A percentile compares a stretch with the other conserved stretches of the same genome.
phyloP scores from a whole-genome alignment of 2,888 invertebrate genomes.

The Ormyrus nitidulus region DNA sequence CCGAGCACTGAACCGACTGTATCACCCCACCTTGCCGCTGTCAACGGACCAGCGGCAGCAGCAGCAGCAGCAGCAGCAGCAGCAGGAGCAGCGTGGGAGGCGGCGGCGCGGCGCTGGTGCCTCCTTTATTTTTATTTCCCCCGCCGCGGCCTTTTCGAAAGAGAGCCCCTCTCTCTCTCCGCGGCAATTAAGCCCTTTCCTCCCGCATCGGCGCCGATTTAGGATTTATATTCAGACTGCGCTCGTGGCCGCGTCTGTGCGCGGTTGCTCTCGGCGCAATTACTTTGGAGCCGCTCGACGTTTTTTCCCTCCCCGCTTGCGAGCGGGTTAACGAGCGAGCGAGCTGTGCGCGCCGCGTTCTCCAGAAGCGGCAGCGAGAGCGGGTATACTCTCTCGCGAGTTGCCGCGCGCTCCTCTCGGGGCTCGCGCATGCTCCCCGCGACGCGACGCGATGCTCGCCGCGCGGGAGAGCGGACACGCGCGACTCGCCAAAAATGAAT shows the following conservation, averaged over 20 bases:
- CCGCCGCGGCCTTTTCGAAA: not conserved
- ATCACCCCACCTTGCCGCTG: slow-evolving; percentile 48
- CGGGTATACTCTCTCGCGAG: too few relatives aligned
- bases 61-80: not conserved
- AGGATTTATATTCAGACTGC: not conserved
- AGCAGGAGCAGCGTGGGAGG: slow-evolving; percentile 40
- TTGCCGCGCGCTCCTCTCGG: too few relatives aligned
- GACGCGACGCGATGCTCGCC: too few relatives aligned
- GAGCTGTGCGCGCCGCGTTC: too few relatives aligned
- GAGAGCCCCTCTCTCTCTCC: not conserved
- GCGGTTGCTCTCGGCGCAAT: too few relatives aligned
- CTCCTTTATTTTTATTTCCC: not conserved
- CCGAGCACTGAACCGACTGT: slow-evolving; percentile 4
- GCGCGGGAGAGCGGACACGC: not conserved
- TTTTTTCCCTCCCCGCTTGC: too few relatives aligned
- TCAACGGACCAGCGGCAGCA: slow-evolving; percentile 28
- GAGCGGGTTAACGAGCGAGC: too few relatives aligned
- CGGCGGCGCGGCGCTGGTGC: not conserved
- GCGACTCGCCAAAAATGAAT: slow-evolving; percentile 1
- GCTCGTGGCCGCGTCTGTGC: not conserved
- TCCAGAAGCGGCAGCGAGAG: too few relatives aligned
- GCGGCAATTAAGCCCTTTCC: not conserved
- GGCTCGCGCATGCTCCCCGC: not conserved
- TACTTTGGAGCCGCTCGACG: too few relatives aligned
- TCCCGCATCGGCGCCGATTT: not conserved